Base-by-base conservation (phyloP, 2,888 invertebrate species). In the Zootermopsis nevadensis region DNA sequence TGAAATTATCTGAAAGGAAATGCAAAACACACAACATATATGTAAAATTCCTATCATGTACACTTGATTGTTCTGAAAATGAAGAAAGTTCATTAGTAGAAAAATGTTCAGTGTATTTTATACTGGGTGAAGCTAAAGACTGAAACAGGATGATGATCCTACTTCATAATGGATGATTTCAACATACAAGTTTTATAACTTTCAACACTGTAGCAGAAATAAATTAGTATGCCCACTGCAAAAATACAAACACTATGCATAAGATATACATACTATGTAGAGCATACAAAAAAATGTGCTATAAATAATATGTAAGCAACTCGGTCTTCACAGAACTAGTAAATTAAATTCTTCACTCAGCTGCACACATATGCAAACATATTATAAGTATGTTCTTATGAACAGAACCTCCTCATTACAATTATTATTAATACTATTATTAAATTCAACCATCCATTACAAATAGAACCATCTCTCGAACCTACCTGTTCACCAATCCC, bases 1-100 rank as follows among this genome's bases (percentile, higher is more conserved):
- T 76, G 84, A 84, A 83, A 77, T 84, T 77, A 84, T 84, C 84
- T 84, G 84, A 84, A 84, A 84, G 82, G 84, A 84, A 82, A 84
- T 82, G 60, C 81, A 84, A 83, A 83, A 83, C 82, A 84, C 84
- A 84, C 76, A 80, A 82, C 84, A 84, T 84, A 80, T 84, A 84
- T 80, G 80, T 74, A 72, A 79, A 79, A 79, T 35, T 66, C 79
- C 66, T 35, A 38, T 38, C 35, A 38, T 60, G 38, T 31, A 79
- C 22, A 66, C 79, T 60, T 79, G 77, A 31, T 55, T 76, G 4
- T 79, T 66, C 79, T 79, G 79, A 35, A 79, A 79, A 79, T 74
- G 33, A 60, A 79, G 27, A 79, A 79, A 31, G 33, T 35, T 35
- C 35, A 33, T 79, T 66, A 79, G 31, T 66, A n/a, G 8, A 60